phyloP scores from a whole-genome alignment of 2,113 vertebrate genomes.

The Uria lomvia region DNA sequence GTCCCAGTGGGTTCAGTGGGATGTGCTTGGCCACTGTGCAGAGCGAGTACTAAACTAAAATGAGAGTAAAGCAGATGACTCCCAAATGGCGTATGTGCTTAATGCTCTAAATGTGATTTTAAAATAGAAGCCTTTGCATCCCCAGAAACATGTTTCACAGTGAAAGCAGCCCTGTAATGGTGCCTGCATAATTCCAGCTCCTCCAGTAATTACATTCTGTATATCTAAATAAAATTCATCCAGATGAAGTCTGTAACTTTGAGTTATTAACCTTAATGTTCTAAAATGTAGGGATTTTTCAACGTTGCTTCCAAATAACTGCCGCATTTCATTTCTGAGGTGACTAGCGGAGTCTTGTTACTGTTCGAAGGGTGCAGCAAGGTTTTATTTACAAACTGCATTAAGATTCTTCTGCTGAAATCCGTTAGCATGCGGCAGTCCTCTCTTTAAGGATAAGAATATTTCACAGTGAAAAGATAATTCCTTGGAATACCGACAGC shows the following conservation, averaged over 20 bases:
- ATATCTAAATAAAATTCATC: conserved; percentile 23
- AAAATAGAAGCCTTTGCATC: conserved; percentile 15
- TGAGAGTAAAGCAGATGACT: background rate
- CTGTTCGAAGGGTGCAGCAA: background rate
- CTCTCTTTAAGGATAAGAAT: background rate
- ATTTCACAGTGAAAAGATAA: background rate
- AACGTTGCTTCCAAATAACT: background rate
- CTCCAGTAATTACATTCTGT: background rate
- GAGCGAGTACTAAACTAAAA: background rate
- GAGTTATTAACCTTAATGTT: background rate
- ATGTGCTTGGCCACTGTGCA: background rate
- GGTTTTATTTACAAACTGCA: conserved; percentile 17
- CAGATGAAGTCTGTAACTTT: conserved; percentile 3
- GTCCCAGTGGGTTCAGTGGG: background rate
- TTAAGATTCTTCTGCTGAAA: background rate
- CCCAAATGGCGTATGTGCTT: background rate
- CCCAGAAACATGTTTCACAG: background rate
- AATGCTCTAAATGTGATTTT: background rate
- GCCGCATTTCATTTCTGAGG: background rate
- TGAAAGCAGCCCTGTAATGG: background rate
- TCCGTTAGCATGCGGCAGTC: background rate
- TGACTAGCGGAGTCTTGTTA: background rate
- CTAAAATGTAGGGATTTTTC: background rate
- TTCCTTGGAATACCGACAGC: background rate
- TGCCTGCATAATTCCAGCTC: background rate